Percentiles rank a stretch among this genome's conserved stretches.
Conservation (phyloP, 2,113 vertebrate species). For the Orcinus orca region DNA sequence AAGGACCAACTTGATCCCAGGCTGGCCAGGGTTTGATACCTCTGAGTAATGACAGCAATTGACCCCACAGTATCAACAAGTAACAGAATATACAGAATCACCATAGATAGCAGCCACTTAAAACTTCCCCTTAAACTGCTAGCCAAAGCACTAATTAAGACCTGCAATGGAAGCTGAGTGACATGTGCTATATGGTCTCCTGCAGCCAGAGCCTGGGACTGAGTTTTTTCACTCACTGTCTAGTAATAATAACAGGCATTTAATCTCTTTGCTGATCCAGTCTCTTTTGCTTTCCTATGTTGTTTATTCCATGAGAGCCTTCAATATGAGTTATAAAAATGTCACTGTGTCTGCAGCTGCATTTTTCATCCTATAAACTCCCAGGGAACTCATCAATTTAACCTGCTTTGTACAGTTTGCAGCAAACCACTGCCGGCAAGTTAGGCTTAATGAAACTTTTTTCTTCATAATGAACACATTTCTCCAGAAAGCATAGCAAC, state of each 20-base stretch:
- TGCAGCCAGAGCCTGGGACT: neutral
- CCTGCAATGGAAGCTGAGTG: neutral
- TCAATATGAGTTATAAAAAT: conserved; percentile 49
- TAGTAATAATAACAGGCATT: neutral
- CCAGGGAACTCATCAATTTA: conserved; percentile 47
- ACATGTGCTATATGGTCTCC: neutral
- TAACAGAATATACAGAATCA: neutral
- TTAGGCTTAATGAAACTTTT: conserved; percentile 33
- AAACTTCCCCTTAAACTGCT: neutral
- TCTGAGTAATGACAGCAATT: neutral
- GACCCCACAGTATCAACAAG: neutral
- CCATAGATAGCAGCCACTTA: neutral
- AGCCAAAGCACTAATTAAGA: neutral
- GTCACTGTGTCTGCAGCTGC: conserved; percentile 17
- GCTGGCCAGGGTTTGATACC: neutral
- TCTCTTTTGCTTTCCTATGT: conserved; percentile 40
- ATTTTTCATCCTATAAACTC: conserved; percentile 28
- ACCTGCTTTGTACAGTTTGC: neutral
- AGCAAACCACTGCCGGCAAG: neutral
- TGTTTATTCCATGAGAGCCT: conserved; percentile 12
- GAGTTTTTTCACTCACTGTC: neutral
- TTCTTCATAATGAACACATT: conserved; percentile 30
- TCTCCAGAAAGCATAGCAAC: neutral
- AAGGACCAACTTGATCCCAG: neutral
- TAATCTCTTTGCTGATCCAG: conserved; percentile 15